phyloP scores from a whole-genome alignment of 2,113 vertebrate species.

The Takifugu bimaculatus region DNA sequence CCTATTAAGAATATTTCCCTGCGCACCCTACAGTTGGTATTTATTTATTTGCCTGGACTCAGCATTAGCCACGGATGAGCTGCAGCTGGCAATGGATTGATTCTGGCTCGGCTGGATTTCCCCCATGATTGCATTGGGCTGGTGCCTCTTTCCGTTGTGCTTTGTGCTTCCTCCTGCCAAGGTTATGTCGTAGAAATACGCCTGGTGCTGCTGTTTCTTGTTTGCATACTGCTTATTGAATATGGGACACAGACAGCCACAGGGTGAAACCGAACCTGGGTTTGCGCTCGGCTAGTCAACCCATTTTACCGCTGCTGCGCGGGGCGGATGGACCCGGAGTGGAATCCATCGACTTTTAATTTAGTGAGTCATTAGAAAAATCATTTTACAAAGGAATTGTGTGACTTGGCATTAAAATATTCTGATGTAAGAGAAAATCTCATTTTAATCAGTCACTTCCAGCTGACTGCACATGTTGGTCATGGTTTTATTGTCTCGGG shows the following conservation, averaged over 20 bases:
- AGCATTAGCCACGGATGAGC: conserved; percentile 13
- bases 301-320: too few species aligned
- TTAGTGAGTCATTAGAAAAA: too few species aligned
- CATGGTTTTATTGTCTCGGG: too few species aligned
- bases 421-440: too few species aligned
- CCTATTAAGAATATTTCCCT: too few species aligned
- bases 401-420: too few species aligned
- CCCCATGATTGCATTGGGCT: conserved; percentile 13
- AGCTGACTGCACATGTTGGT: too few species aligned
- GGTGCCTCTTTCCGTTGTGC: conserved; percentile 14
- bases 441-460: too few species aligned
- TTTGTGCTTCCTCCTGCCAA: conserved; percentile 18
- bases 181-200: conserved; percentile 34
- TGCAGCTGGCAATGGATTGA: conserved; percentile 18
- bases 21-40: too few species aligned
- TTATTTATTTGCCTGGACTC: not conserved
- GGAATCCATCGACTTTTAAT: too few species aligned
- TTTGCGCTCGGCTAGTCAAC: conserved; percentile 11
- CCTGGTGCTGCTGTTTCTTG: conserved; percentile 18
- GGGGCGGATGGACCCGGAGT: too few species aligned
- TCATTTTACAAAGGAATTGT: too few species aligned
- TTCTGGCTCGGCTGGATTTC: conserved; percentile 21
- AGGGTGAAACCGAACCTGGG: conserved; percentile 10
- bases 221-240: conserved; percentile 36
- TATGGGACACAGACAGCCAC: conserved; percentile 2